phyloP scores from a whole-genome alignment of 53 echinoderm and acorn worm species.

The Zoroaster sp. region DNA sequence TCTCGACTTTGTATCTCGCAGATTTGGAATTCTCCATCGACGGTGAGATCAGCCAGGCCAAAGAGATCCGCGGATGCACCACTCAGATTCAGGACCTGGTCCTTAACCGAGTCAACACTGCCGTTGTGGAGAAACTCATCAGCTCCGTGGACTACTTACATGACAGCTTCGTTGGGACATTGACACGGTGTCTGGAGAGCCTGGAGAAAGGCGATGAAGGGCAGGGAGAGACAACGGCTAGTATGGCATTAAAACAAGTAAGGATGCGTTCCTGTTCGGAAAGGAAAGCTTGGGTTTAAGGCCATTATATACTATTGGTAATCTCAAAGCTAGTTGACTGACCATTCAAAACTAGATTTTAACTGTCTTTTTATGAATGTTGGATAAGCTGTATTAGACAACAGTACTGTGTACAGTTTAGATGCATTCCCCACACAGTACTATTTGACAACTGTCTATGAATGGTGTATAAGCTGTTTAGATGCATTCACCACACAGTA shows the following conservation, averaged over 20 bases:
- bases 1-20: background rate
- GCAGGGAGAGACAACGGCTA: slow-evolving; percentile 69
- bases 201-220: slow-evolving; percentile 86
- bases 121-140: slow-evolving; percentile 91
- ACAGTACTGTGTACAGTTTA: too few species aligned
- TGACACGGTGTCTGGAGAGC: slow-evolving; percentile 92
- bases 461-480: too few species aligned
- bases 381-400: too few species aligned
- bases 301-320: too few species aligned
- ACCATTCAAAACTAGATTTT: too few species aligned
- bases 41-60: slow-evolving; percentile 73
- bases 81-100: slow-evolving; percentile 95
- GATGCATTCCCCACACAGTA: too few species aligned
- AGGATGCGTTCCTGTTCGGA: too few species aligned
- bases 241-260: slow-evolving; percentile 89
- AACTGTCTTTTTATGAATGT: too few species aligned
- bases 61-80: slow-evolving; percentile 89
- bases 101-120: slow-evolving; percentile 74
- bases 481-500: too few species aligned
- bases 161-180: slow-evolving; percentile 95
- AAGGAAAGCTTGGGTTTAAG: too few species aligned
- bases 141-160: slow-evolving; percentile 91
- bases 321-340: too few species aligned
- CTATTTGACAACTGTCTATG: too few species aligned
- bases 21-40: slow-evolving; percentile 81